Percentiles rank a stretch among this genome's conserved stretches.
Conservation (phyloP, 2,888 invertebrate species). For the Melanchra persicariae region DNA sequence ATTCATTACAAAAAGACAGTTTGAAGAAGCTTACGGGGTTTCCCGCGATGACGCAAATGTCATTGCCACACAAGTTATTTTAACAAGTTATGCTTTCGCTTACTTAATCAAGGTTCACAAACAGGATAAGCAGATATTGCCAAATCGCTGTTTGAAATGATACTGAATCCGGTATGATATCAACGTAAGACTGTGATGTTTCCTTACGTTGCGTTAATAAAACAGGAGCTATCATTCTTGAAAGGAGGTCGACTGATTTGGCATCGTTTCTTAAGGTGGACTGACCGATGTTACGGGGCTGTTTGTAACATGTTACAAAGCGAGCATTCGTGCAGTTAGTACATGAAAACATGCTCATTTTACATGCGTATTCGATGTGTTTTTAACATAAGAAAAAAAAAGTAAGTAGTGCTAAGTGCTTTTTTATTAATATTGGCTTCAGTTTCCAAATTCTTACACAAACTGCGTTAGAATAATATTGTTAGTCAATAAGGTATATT, state of each 20-base stretch:
- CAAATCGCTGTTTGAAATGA: conserved; percentile 5
- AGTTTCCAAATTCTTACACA: too few relatives aligned
- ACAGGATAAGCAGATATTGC: conserved; percentile 35
- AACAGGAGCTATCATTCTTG: background rate
- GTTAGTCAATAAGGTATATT: too few relatives aligned
- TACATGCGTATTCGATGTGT: too few relatives aligned
- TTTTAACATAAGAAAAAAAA: too few relatives aligned
- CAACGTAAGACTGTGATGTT: too few relatives aligned
- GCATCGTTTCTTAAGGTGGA: background rate
- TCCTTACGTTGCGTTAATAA: background rate
- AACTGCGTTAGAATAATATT: too few relatives aligned
- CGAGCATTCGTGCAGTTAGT: too few relatives aligned
- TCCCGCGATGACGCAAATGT: conserved; percentile 34
- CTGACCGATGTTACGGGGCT: too few relatives aligned
- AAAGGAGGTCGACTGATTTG: background rate
- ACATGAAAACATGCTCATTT: too few relatives aligned
- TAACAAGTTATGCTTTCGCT: conserved; percentile 42
- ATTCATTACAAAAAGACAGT: conserved; percentile 23
- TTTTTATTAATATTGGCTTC: too few relatives aligned
- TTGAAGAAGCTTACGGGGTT: conserved; percentile 24
- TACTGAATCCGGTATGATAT: background rate
- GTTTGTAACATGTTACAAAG: too few relatives aligned
- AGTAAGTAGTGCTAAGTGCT: too few relatives aligned
- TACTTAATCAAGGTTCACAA: conserved; percentile 33
- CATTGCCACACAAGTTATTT: conserved; percentile 7